Evolutionary conservation across 2,797 vertebrate genomes (phyloP), one percentile per base, ranked within the genome.

Genomic region (Coregonus ussuriensis): DNA sequence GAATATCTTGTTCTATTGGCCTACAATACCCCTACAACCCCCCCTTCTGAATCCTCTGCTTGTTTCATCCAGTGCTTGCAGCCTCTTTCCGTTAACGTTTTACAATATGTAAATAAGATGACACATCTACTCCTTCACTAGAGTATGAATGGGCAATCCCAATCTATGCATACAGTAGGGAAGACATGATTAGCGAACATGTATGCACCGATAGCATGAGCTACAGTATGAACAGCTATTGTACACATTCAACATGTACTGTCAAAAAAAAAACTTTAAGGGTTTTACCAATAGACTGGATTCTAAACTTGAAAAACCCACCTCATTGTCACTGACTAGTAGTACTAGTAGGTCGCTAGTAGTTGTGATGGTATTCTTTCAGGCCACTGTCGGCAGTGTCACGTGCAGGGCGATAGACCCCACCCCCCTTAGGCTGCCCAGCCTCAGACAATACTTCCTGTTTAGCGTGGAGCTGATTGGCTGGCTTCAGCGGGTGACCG

Each of bases 341-440:
- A 41, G n/a, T 25, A 25, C 25, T 25, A 25, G 25, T 25, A 25
- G 25, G 41, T 41, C 9, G 21, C n/a, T 62, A 21, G n/a, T 62
- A 73, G 81, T 72, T 71, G 68, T 78, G 37, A 62, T 52, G 54
- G 67, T 67, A 56, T 56, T 18, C 7, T 25, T 21, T 21, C 59
- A 6, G 54, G 75, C 75, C 76, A 68, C 75, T 35, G 41, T 47
- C 9, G 9, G 41, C 9, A 47, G 88, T 84, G 84, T 86, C 83
- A 21, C 18, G n/a, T n/a, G 18, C 6, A 84, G 84, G 86, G 86
- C 3, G 85, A 82, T 67, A 83, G 83, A 82, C 85, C 85, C 86
- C 87, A 75, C 84, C 85, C 88, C 88, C 80, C 47, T 71, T 81
- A 85, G 85, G 88, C 83, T 84, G 87, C 85, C 89, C 83, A 80